Base-by-base conservation (phyloP, 2,113 vertebrate genomes). In the Cromileptes altivelis region DNA sequence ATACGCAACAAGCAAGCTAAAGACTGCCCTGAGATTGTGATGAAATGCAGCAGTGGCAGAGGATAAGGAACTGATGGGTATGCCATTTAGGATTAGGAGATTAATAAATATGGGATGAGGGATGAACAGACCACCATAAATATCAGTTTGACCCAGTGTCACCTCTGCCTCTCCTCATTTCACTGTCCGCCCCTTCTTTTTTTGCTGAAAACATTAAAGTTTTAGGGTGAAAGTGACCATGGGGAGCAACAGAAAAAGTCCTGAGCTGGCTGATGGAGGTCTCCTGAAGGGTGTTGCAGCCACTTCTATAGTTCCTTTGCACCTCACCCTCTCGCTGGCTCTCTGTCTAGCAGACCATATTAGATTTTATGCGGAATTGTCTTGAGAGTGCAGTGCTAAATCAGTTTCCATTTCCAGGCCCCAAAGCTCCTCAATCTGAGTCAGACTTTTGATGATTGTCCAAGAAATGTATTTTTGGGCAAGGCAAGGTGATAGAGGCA, bases 401-500 rank as follows among this genome's bases (percentile, higher is more conserved):
- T 95, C 89, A 86, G 87, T 91, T 92, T 95, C 90, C 88, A 90
- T 91, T 93, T 91, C 93, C 85, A 86, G 81, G 82, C 78, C 90
- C 93, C 86, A 91, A 71, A 88, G 84, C 81, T 84, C 78, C 61
- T 65, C 75, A 60, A 69, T 73, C 86, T 72, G 76, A 81, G 40
- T 81, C 60, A 86, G 82, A 88, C 89, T 81, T 91, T 91, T 90
- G 82, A 92, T 92, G 91, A 93, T 88, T 91, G 86, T 90, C 90
- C 75, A 80, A 90, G 90, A 89, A 92, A 82, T 81, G 65, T 75
- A 86, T 84, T 88, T 45, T 85, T 73, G 69, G 72, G 55, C 53
- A 78, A 78, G 57, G 81, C 80, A 86, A 90, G 85, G 82, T 88
- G 77, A 89, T 76, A 25, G 88, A 70, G 67, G 74, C 58, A 55